Evolutionary conservation across 1,140 invertebrate genomes (phyloP).

Genomic region (Microplitis demolitor): DNA sequence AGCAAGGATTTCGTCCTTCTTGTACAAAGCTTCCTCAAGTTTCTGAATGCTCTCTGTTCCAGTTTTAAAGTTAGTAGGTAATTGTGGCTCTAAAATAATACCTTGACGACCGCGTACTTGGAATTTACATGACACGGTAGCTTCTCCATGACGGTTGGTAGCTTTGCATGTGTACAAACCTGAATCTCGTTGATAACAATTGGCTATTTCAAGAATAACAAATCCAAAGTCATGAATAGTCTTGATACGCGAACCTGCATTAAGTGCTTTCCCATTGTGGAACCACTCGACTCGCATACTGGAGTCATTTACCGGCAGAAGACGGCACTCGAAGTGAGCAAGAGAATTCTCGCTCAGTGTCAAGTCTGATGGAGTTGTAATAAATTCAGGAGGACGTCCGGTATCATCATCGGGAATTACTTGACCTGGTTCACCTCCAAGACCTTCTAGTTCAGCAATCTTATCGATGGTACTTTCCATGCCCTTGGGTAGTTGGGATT

Average conservation of each 20-base stretch:
- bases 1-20: slow-evolving; percentile 78
- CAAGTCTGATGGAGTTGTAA: slow-evolving; percentile 84
- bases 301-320: slow-evolving; percentile 89
- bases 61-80: slow-evolving; percentile 82
- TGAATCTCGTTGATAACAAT: slow-evolving; percentile 85
- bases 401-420: slow-evolving; percentile 77
- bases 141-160: slow-evolving; percentile 88
- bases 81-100: slow-evolving; percentile 88
- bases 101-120: slow-evolving; percentile 85
- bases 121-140: slow-evolving; percentile 82
- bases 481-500: slow-evolving; percentile 88
- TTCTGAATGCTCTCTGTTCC: slow-evolving; percentile 89
- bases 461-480: slow-evolving; percentile 93
- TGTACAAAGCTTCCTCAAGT: slow-evolving; percentile 86
- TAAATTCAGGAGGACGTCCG: slow-evolving; percentile 90
- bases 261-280: slow-evolving; percentile 90
- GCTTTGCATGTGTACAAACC: slow-evolving; percentile 92
- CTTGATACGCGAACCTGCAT: slow-evolving; percentile 85
- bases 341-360: slow-evolving; percentile 85
- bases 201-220: slow-evolving; percentile 88
- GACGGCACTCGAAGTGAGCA: slow-evolving; percentile 90
- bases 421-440: slow-evolving; percentile 69
- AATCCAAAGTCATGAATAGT: slow-evolving; percentile 94
- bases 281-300: slow-evolving; percentile 95
- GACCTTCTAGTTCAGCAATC: slow-evolving; percentile 90